Evolutionary conservation across 2,888 invertebrate genomes (phyloP).

Genomic region (Ophion ventricosus): DNA sequence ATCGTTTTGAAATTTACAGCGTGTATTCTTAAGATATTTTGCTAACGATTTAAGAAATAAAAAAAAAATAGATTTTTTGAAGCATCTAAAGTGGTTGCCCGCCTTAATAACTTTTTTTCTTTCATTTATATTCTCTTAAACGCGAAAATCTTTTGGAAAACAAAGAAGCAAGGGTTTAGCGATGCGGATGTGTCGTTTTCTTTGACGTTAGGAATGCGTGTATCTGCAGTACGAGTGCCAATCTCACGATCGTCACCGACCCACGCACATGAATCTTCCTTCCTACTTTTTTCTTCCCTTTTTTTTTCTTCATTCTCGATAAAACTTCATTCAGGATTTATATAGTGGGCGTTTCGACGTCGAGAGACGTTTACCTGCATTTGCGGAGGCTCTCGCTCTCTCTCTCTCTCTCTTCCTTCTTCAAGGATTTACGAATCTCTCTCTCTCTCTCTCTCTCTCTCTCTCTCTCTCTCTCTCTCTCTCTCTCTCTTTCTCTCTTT

Average conservation of each 20-base stretch:
- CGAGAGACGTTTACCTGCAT: constrained; percentile 59
- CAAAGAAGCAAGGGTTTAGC: constrained; percentile 25
- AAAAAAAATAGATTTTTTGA: too few species aligned
- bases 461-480: constrained; percentile 28
- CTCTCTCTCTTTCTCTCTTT: constrained; percentile 3
- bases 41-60: too few species aligned
- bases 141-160: neutral
- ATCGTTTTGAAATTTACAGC: too few species aligned
- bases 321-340: constrained; percentile 62
- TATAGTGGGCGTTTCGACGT: constrained; percentile 58
- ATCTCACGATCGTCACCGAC: constrained; percentile 60
- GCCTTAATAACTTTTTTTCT: neutral
- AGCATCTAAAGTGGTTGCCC: too few species aligned
- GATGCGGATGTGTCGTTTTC: constrained; percentile 6
- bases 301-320: constrained; percentile 43
- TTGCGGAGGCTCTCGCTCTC: constrained; percentile 19
- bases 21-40: too few species aligned
- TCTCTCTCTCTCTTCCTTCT: constrained; percentile 10
- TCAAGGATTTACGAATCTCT: constrained; percentile 54
- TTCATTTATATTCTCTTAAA: neutral
- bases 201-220: constrained; percentile 36
- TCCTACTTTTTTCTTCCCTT: constrained; percentile 31
- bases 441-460: constrained; percentile 21
- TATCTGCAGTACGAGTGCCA: constrained; percentile 24
- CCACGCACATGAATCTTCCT: constrained; percentile 37